Base-by-base conservation (phyloP, 1,140 invertebrate genomes). In the Drosophila truncata region DNA sequence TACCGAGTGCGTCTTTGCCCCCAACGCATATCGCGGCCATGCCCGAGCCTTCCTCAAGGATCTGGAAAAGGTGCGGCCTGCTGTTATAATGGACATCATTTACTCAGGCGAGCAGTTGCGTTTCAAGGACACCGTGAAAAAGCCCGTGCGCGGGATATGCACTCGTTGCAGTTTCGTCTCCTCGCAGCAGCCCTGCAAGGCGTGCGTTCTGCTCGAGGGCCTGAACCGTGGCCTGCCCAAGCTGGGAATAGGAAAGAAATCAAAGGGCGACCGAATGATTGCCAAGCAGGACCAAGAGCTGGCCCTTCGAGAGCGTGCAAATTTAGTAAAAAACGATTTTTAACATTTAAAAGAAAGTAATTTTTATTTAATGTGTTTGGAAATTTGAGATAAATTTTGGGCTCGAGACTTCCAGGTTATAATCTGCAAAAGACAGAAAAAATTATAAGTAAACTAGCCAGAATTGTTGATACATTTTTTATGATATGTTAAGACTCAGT, bases 1-100 rank as follows among this genome's bases (percentile, higher is more conserved):
- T 11, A 99, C 99, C 0, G 99, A 99, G 93, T 99, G 99, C 94
- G 96, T 99, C 41, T 99, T 99, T 94, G 97, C 99, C 16, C 99
- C 99, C 20, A 99, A 99, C 94, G 98, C 99, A 0, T 99, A 99
- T 93, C 95, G 98, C 88, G 99, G 98, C 2, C 96, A 99, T 94
- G 98, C 97, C 5, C 94, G 99, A 86, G 95, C 97, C 18, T 97
- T 97, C 82, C 95, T 99, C 1, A 99, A 99, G 93, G 98, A 99
- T 94, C 94, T 99, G 79, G 99, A 99, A 93, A 97, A 97, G 93
- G 96, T 99, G 52, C 95, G 97, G 66, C 97, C 99, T 5, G 95
- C 96, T n/a, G 95, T 97, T 14, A 99, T 99, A 52, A 97, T 99
- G 94, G 98, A 99, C 93, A 98, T 99, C 49, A 98, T 99, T 81